Conservation (phyloP, 2,888 invertebrate species). For the Platerodrilus igneus region DNA sequence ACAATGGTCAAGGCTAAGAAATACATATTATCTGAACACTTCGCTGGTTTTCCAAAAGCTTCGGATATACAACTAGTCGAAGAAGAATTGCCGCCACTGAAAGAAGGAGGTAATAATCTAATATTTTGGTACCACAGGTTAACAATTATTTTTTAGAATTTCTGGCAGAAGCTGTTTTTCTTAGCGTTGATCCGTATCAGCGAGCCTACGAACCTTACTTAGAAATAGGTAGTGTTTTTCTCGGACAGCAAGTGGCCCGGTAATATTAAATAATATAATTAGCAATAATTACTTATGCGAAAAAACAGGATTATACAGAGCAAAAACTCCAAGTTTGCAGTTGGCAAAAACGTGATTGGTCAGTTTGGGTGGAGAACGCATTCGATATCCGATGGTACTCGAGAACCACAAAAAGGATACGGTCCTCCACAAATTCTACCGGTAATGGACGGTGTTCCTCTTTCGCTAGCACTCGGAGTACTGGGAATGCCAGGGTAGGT, state of each 20-base stretch:
- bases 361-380: constrained; percentile 66
- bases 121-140: not conserved
- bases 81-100: constrained; percentile 59
- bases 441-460: constrained; percentile 55
- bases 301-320: constrained; percentile 62
- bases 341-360: constrained; percentile 59
- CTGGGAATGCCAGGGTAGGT: constrained; percentile 70
- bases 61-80: constrained; percentile 61
- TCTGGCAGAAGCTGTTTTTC: constrained; percentile 61
- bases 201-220: constrained; percentile 53
- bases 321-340: constrained; percentile 59
- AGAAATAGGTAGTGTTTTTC: constrained; percentile 61
- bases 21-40: constrained; percentile 59
- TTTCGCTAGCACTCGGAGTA: constrained; percentile 61
- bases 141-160: constrained; percentile 52
- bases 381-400: constrained; percentile 50
- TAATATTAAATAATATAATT: constrained; percentile 50
- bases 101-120: constrained; percentile 62
- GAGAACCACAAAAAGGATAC: constrained; percentile 60
- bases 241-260: constrained; percentile 69
- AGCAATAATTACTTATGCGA: not conserved
- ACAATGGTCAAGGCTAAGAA: constrained; percentile 49
- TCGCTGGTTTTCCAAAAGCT: constrained; percentile 60
- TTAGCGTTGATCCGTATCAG: constrained; percentile 74
- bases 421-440: constrained; percentile 55